Conservation (phyloP, 2,113 vertebrate genomes). For the Pseudopodoces humilis region DNA sequence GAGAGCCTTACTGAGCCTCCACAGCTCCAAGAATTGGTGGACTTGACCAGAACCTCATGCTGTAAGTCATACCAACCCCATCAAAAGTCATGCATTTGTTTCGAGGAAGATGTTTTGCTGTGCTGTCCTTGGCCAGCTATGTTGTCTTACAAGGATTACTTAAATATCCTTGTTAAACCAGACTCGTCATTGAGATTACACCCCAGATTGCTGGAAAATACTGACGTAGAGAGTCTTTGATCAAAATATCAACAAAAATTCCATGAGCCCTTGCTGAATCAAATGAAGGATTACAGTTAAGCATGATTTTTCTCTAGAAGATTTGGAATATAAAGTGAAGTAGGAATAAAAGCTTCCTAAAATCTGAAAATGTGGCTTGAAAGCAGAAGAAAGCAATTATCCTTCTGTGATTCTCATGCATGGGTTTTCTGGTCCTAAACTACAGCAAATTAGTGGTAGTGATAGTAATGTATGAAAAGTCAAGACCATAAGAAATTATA, state of each 20-base stretch:
- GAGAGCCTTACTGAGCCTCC: neutral
- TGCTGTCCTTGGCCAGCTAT: neutral
- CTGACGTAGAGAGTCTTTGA: neutral
- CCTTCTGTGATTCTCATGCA: neutral
- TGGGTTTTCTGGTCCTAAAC: neutral
- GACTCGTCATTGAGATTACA: neutral
- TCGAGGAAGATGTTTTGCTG: neutral
- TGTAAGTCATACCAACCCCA: neutral
- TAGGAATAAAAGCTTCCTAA: neutral
- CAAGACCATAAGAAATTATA: neutral
- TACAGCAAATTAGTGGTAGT: neutral
- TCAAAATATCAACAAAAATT: neutral
- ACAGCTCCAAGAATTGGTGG: neutral
- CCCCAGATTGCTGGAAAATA: fast-evolving
- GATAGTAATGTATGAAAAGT: neutral
- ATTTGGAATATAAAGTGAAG: neutral
- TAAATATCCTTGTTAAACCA: neutral
- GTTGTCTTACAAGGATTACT: neutral
- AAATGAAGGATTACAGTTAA: neutral
- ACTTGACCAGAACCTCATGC: neutral
- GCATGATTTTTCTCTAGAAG: neutral
- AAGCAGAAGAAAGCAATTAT: neutral
- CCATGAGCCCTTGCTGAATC: neutral
- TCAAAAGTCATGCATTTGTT: neutral
- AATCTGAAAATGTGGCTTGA: neutral